Conservation (phyloP, 2,888 invertebrate species). For the Masnerella sp. region DNA sequence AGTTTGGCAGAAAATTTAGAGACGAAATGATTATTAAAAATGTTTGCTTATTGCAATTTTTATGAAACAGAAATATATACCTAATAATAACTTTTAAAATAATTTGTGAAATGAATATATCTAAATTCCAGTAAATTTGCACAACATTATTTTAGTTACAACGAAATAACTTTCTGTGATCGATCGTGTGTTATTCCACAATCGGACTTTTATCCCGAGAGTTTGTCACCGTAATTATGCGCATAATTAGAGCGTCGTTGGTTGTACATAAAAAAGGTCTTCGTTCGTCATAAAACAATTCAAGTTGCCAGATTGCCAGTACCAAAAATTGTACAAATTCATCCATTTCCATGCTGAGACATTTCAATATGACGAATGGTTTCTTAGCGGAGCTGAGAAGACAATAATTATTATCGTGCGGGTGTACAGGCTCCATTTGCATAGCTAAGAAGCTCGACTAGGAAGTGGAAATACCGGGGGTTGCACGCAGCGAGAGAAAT, state of each 20-base stretch:
- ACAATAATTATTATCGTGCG: conserved; percentile 57
- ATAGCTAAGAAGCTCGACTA: conserved; percentile 49
- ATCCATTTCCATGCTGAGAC: conserved; percentile 37
- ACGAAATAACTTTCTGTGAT: too few relatives aligned
- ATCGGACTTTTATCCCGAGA: too few relatives aligned
- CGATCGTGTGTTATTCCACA: too few relatives aligned
- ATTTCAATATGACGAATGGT: conserved; percentile 58
- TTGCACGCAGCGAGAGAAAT: conserved; percentile 45
- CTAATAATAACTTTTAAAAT: too few relatives aligned
- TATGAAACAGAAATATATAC: too few relatives aligned
- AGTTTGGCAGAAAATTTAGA: too few relatives aligned
- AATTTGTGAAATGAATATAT: too few relatives aligned
- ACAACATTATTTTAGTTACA: too few relatives aligned
- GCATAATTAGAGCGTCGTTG: conserved; percentile 34
- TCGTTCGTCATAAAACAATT: conserved; percentile 35
- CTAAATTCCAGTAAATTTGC: too few relatives aligned
- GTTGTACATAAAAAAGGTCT: conserved; percentile 18
- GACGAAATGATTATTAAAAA: too few relatives aligned
- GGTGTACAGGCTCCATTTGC: conserved; percentile 55
- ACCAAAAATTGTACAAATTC: conserved; percentile 35
- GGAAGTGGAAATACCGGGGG: conserved; percentile 42
- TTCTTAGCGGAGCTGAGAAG: conserved; percentile 39
- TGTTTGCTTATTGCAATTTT: too few relatives aligned
- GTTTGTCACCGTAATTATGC: conserved; percentile 29
- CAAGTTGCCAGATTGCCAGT: conserved; percentile 12